A percentile compares a stretch with the other conserved stretches of the same genome.
phyloP scores from a whole-genome alignment of 2,113 vertebrate species.

The Pimephales promelas region DNA sequence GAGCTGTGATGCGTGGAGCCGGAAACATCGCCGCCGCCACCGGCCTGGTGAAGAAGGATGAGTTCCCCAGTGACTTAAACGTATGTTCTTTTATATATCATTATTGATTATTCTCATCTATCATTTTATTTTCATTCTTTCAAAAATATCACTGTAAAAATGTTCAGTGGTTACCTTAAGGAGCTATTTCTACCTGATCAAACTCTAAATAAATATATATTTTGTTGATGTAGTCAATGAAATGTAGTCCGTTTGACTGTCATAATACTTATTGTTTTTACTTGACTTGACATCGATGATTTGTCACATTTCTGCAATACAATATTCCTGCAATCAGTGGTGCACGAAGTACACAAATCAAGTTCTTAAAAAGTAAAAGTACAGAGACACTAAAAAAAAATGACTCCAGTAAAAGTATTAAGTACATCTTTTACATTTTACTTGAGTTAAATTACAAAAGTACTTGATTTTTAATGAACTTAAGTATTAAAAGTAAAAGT shows the following conservation, averaged over 20 bases:
- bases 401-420: too few species aligned
- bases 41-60: constrained; percentile 93
- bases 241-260: not conserved
- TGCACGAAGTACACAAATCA: too few species aligned
- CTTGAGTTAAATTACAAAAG: too few species aligned
- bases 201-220: not conserved
- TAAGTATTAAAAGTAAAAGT: too few species aligned
- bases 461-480: too few species aligned
- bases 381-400: too few species aligned
- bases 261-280: too few species aligned
- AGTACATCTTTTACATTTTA: too few species aligned
- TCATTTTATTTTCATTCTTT: not conserved
- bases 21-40: constrained; percentile 95
- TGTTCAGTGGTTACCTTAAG: not conserved
- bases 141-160: not conserved
- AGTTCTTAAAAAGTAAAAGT: too few species aligned
- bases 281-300: too few species aligned
- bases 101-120: not conserved
- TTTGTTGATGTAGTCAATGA: not conserved
- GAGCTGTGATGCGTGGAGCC: constrained; percentile 84
- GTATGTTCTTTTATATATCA: constrained; percentile 69
- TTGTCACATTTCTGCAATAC: not conserved
- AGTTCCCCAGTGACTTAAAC: constrained; percentile 92
- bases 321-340: too few species aligned
- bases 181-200: not conserved